A percentile compares a stretch with the other conserved stretches of the same genome.
Evolutionary conservation across 2,113 vertebrate genomes (phyloP).

Genomic region (Pica pica): DNA sequence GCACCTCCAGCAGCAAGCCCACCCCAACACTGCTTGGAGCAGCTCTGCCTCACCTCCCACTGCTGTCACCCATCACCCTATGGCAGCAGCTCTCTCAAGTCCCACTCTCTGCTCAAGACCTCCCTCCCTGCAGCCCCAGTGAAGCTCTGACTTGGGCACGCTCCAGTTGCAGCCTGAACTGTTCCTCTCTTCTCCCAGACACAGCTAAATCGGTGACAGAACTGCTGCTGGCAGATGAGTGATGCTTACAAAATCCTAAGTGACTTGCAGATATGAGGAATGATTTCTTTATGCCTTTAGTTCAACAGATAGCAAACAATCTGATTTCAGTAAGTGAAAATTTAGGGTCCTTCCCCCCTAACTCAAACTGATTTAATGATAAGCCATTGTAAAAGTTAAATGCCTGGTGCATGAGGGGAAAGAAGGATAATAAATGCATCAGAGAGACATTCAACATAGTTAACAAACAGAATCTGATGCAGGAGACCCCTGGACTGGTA

Average conservation of each 20-base stretch:
- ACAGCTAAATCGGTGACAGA: not conserved
- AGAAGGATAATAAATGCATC: not conserved
- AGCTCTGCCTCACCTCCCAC: not conserved
- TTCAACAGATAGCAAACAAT: not conserved
- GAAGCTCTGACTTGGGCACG: not conserved
- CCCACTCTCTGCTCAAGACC: not conserved
- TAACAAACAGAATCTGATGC: not conserved
- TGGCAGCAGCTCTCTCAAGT: not conserved
- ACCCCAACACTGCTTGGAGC: fast-evolving
- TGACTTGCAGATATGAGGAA: not conserved
- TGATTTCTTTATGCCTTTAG: not conserved
- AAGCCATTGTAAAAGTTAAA: not conserved
- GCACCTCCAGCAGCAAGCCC: not conserved
- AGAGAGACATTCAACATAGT: not conserved
- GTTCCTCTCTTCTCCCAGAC: not conserved
- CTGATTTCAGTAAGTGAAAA: not conserved
- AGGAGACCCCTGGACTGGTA: not conserved
- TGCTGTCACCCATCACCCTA: fast-evolving
- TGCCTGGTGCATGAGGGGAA: not conserved
- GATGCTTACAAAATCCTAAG: not conserved
- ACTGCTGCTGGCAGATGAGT: constrained; percentile 19
- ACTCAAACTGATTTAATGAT: not conserved
- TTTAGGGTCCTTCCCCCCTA: not conserved
- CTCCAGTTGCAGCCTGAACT: not conserved
- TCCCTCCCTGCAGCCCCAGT: fast-evolving